A percentile compares a stretch with the other conserved stretches of the same genome.
These are phyloP conservation scores for Cryptomyrus ogoouensis DNA, from an alignment of 2,113 vertebrate species.

Conservation along the genomic window DNA sequence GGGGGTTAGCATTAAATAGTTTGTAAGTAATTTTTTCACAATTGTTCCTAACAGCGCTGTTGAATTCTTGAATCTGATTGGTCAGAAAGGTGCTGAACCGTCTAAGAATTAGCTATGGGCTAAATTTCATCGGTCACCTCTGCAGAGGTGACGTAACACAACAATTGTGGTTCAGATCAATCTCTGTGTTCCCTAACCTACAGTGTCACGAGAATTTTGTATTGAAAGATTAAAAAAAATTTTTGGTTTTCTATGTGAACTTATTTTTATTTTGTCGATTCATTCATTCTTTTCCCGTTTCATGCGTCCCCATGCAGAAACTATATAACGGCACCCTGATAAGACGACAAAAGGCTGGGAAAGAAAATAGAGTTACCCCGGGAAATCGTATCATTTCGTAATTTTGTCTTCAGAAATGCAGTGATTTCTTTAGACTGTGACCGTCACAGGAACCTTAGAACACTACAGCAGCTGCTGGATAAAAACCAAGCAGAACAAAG, in stretches of 20 bases:
- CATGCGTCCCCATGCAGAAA: background rate
- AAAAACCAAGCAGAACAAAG: background rate
- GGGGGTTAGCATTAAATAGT: background rate
- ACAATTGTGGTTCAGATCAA: background rate
- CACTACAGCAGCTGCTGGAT: background rate
- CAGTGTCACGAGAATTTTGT: background rate
- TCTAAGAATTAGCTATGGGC: background rate
- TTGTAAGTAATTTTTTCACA: background rate
- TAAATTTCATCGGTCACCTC: background rate
- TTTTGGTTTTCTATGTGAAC: background rate
- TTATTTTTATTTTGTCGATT: no score
- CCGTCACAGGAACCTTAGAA: background rate
- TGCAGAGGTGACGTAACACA: background rate
- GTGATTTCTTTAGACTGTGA: background rate
- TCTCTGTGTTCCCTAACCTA: background rate
- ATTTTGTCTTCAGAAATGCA: background rate
- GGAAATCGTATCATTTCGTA: background rate
- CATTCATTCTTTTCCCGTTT: no score
- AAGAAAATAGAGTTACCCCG: background rate
- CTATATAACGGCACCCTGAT: background rate
- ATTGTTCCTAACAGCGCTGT: background rate
- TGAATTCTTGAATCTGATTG: background rate
- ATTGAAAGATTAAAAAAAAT: background rate
- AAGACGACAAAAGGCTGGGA: background rate
- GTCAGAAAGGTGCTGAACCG: background rate